A percentile compares a stretch with the other conserved stretches of the same genome.
phyloP scores from a whole-genome alignment of 2,888 invertebrate species.

The Chydorus sphaericus region DNA sequence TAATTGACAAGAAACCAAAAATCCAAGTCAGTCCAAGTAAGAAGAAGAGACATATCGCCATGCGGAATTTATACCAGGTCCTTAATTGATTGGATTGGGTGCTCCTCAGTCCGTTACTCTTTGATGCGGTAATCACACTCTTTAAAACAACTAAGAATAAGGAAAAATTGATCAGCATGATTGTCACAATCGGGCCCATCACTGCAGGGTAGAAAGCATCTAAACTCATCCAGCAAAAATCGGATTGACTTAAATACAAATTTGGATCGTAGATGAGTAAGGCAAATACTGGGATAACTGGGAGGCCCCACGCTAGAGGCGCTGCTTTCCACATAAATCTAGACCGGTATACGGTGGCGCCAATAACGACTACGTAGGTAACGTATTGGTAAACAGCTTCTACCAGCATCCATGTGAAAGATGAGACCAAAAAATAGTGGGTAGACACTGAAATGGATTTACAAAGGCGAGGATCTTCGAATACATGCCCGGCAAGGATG shows the following conservation, averaged over 20 bases:
- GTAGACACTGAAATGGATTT: constrained; percentile 43
- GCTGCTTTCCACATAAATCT: constrained; percentile 29
- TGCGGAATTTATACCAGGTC: neutral
- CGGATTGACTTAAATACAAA: constrained; percentile 12
- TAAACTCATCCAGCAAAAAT: constrained; percentile 21
- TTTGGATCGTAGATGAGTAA: constrained; percentile 17
- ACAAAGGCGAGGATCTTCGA: constrained; percentile 34
- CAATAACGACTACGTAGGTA: constrained; percentile 49
- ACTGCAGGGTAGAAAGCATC: constrained; percentile 20
- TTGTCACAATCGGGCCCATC: constrained; percentile 9
- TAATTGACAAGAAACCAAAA: constrained; percentile 27
- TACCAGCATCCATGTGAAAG: constrained; percentile 58
- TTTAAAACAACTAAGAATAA: constrained; percentile 21
- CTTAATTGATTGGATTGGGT: neutral
- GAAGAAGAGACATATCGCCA: constrained; percentile 26
- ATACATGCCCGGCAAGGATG: constrained; percentile 34
- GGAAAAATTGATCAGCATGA: constrained; percentile 17
- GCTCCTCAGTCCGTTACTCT: neutral
- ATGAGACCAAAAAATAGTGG: constrained; percentile 49
- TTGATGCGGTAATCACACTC: constrained; percentile 4
- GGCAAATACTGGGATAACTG: constrained; percentile 18
- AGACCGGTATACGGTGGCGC: constrained; percentile 32
- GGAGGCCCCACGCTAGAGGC: constrained; percentile 28
- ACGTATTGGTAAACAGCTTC: constrained; percentile 51
- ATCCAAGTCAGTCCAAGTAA: constrained; percentile 28